Base-by-base conservation (phyloP, 2,888 invertebrate species). In the Masnerella sp. region DNA sequence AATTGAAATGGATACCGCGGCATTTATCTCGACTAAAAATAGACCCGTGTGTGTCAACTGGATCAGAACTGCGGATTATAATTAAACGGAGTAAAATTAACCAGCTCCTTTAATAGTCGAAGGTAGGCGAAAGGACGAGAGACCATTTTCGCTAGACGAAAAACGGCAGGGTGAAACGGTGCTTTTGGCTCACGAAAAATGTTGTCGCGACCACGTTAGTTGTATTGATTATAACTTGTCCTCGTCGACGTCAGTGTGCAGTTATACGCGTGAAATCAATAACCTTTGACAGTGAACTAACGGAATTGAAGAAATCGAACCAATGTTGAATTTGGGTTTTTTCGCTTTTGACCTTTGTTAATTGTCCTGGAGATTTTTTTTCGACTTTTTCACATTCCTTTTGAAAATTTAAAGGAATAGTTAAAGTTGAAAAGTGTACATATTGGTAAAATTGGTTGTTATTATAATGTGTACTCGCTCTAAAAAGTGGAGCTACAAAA, bases 191-290 rank as follows among this genome's bases (percentile, higher is more conserved):
- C 28, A 47, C n/a, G 64, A 69, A 68, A 64, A 51, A 72, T 69
- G 34, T 51, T 28, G 40, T 71, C 58, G 52, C 59, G 15, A 42
- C 68, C 49, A 54, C 56, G 61, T 72, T 69, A 72, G 67, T 76
- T 67, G 75, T 77, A 81, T 81, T 80, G 80, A 81, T 81, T 79
- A 71, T 71, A 67, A 74, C 65, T 69, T 74, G 69, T 65, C 36
- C 76, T 76, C 70, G 68, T 77, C 78, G 78, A 81, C 79, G 78
- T 80, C 78, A 75, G 65, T 71, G 78, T 77, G 61, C 36, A 76
- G 77, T 77, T 76, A 75, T 80, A 72, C 78, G 79, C 81, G 78
- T 77, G 78, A 78, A 78, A 77, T 80, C 79, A 77, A 74, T 74
- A 74, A 74, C 61, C 69, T 70, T 70, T 74, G 74, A 67, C 74